A percentile compares a stretch with the other conserved stretches of the same genome.
Evolutionary conservation across 2,797 vertebrate genomes (phyloP).

Genomic region (Threskiornis aethiopicus): DNA sequence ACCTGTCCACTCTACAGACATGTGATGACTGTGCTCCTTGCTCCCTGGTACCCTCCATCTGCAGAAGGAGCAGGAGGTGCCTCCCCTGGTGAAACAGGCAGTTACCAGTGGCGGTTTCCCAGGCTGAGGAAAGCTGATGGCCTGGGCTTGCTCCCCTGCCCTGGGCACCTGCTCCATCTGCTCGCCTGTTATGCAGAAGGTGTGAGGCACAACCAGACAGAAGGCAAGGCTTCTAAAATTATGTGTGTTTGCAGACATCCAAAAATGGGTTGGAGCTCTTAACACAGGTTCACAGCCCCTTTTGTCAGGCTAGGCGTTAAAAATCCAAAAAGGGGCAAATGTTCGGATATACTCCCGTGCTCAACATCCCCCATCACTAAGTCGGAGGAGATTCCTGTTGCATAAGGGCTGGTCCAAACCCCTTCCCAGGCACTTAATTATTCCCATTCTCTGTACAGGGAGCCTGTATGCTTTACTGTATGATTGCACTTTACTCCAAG

Average conservation of each 20-base stretch:
- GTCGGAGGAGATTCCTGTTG: background rate
- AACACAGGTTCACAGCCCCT: background rate
- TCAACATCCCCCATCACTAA: background rate
- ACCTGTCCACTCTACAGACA: background rate
- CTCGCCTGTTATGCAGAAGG: background rate
- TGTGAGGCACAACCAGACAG: background rate
- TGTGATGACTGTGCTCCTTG: background rate
- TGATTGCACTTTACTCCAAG: background rate
- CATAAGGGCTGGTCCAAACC: background rate
- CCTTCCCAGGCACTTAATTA: background rate
- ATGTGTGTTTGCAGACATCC: background rate
- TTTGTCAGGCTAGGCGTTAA: background rate
- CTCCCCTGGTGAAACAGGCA: background rate
- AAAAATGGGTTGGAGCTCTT: background rate
- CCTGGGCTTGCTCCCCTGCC: background rate
- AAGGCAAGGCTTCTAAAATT: slow-evolving; percentile 1
- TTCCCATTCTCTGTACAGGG: background rate
- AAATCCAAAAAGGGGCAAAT: background rate
- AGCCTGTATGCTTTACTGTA: background rate
- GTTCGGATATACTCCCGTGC: background rate
- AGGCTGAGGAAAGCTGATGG: background rate
- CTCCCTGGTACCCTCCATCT: background rate
- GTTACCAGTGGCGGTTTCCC: background rate
- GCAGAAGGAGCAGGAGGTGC: background rate
- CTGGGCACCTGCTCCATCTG: background rate